These are phyloP conservation scores for Encarsia formosa DNA, from an alignment of 2,888 invertebrate genomes.

Conservation along the genomic window DNA sequence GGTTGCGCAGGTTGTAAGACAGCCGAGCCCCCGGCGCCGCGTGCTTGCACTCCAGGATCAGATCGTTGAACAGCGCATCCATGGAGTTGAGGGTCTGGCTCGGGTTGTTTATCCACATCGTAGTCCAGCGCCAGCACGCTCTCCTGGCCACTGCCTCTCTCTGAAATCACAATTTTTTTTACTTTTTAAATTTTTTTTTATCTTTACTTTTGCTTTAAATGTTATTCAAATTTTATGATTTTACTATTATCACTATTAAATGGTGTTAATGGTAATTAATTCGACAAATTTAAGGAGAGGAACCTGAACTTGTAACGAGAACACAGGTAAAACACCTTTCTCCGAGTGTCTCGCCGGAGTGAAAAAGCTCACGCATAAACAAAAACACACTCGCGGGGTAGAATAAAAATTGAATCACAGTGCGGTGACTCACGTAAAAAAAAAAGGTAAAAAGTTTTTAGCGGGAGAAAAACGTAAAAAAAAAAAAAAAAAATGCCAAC, in stretches of 20 bases:
- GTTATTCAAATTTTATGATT: background rate
- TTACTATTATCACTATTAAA: background rate
- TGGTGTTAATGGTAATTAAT: too few species aligned
- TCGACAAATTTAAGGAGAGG: too few species aligned
- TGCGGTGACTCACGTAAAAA: background rate
- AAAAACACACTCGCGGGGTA: too few species aligned
- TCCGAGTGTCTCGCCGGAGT: too few species aligned
- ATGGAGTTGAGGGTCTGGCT: slow-evolving; percentile 35
- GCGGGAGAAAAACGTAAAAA: background rate
- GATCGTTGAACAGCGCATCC: slow-evolving; percentile 58
- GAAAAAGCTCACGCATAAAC: background rate
- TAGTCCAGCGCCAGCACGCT: slow-evolving; percentile 24
- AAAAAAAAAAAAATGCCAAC: background rate
- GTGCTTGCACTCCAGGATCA: slow-evolving; percentile 65
- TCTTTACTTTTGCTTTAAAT: background rate
- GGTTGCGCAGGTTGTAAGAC: slow-evolving; percentile 54
- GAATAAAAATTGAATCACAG: background rate
- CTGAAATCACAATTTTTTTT: too few species aligned
- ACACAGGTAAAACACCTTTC: too few species aligned
- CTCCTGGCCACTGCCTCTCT: slow-evolving; percentile 19
- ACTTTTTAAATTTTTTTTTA: background rate
- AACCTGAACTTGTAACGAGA: too few species aligned
- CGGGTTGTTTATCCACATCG: slow-evolving; percentile 33
- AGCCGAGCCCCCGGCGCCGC: slow-evolving; percentile 68
- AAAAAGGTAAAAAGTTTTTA: background rate